A percentile compares a stretch with the other conserved stretches of the same genome.
These are phyloP conservation scores for Rattus rattus DNA, from an alignment of 2,113 vertebrate species.

Conservation along the genomic window DNA sequence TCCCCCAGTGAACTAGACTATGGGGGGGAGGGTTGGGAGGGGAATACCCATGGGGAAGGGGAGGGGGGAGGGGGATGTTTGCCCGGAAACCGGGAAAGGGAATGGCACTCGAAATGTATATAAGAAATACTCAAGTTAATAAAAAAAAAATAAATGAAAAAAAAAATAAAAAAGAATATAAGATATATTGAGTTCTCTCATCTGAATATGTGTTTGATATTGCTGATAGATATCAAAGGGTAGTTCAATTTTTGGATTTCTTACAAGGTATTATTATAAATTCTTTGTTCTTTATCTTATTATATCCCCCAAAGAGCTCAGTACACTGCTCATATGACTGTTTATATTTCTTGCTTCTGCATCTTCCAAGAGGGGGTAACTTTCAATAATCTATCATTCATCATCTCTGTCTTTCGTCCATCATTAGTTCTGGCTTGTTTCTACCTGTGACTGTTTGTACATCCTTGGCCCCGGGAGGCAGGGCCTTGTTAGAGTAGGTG, in stretches of 20 bases:
- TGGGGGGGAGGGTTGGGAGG: no score
- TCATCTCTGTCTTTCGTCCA: background rate
- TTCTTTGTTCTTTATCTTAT: background rate
- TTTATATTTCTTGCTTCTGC: background rate
- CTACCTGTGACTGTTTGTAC: no score
- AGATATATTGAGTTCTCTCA: background rate
- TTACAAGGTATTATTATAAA: background rate
- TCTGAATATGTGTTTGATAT: background rate
- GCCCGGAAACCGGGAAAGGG: no score
- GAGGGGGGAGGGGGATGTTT: no score
- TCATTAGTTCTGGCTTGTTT: background rate
- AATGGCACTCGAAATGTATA: no score
- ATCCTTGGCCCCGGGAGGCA: no score
- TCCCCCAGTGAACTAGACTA: no score
- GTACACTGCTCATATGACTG: rapidly evolving
- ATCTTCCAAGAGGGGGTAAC: background rate
- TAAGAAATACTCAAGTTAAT: no score
- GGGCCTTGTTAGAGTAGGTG: no score
- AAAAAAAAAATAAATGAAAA: no score
- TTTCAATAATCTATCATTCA: background rate
- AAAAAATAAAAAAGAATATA: no score
- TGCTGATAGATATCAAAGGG: background rate
- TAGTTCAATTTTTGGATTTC: background rate
- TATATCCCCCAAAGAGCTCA: background rate
- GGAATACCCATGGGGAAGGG: no score